Conservation (phyloP, 2,888 invertebrate genomes). For the Liposcelis brunnea region DNA sequence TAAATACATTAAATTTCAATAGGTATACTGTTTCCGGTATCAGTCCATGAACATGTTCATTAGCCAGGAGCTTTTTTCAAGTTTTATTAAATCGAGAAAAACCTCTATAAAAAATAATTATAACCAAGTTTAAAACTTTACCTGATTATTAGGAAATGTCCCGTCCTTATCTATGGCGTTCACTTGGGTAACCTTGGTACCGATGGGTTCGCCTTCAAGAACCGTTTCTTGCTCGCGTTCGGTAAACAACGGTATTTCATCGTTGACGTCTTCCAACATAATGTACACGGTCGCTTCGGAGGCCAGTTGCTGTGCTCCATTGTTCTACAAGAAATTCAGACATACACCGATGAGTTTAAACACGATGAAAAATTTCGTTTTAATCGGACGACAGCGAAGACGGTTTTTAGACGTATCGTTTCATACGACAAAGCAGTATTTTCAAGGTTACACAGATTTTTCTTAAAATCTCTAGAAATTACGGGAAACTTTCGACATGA, state of each 20-base stretch:
- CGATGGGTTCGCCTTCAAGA: constrained; percentile 84
- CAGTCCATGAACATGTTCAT: too few relatives aligned
- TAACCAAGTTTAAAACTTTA: constrained; percentile 24
- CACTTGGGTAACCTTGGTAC: constrained; percentile 88
- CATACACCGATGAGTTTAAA: constrained; percentile 4
- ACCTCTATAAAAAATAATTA: too few relatives aligned
- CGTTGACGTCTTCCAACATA: constrained; percentile 89
- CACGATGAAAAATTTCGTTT: constrained; percentile 4
- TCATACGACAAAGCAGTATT: too few relatives aligned
- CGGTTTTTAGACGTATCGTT: too few relatives aligned
- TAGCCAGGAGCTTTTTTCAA: too few relatives aligned
- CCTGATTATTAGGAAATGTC: constrained; percentile 87
- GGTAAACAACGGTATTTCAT: constrained; percentile 90
- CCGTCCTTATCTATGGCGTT: constrained; percentile 94
- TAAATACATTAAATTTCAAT: too few relatives aligned
- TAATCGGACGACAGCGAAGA: too few relatives aligned
- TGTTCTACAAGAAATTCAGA: constrained; percentile 55
- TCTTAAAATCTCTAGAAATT: too few relatives aligned
- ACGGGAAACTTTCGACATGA: too few relatives aligned
- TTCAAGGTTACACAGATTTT: too few relatives aligned
- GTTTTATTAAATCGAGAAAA: too few relatives aligned
- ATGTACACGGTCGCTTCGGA: constrained; percentile 89
- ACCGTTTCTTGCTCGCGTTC: constrained; percentile 92
- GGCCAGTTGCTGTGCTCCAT: constrained; percentile 86
- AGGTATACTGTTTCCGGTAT: too few relatives aligned